A percentile compares a stretch with the other conserved stretches of the same genome.
phyloP scores from a whole-genome alignment of 2,888 invertebrate genomes.

The Lacanobia oleracea region DNA sequence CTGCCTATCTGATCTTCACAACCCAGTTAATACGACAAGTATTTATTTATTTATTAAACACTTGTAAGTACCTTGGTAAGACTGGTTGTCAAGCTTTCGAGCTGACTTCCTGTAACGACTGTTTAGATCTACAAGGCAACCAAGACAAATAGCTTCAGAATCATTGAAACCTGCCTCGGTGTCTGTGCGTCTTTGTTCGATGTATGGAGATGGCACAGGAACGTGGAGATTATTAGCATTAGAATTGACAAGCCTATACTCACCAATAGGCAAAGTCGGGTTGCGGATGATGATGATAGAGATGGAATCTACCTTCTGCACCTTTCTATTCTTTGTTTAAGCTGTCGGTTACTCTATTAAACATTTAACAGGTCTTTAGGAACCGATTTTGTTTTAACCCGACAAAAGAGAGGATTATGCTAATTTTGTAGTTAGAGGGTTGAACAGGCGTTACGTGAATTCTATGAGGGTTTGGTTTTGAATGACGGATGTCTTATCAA shows the following conservation, averaged over 20 bases:
- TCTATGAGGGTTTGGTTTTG: neutral
- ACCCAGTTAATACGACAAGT: too few relatives aligned
- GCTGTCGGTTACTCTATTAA: slow-evolving; percentile 51
- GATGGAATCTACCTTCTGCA: neutral
- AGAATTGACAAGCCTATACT: too few relatives aligned
- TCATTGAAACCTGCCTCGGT: neutral
- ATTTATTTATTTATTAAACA: too few relatives aligned
- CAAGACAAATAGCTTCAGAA: neutral
- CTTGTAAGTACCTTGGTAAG: too few relatives aligned
- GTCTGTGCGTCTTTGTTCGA: too few relatives aligned
- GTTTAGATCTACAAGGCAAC: too few relatives aligned
- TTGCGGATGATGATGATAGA: neutral
- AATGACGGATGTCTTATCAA: slow-evolving; percentile 4
- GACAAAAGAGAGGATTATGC: slow-evolving; percentile 44
- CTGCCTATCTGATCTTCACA: too few relatives aligned
- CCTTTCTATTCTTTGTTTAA: neutral
- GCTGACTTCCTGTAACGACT: too few relatives aligned
- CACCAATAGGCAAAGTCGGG: too few relatives aligned
- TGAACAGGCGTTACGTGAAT: neutral
- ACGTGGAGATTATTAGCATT: too few relatives aligned
- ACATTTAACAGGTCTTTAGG: slow-evolving; percentile 53
- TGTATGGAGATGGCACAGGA: too few relatives aligned
- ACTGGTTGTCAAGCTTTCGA: too few relatives aligned
- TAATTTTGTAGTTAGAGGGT: slow-evolving; percentile 21
- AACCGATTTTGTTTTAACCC: slow-evolving; percentile 47